A percentile compares a stretch with the other conserved stretches of the same genome.
These are phyloP conservation scores for Laupala kohalensis DNA, from an alignment of 1,140 invertebrate genomes.

Conservation along the genomic window DNA sequence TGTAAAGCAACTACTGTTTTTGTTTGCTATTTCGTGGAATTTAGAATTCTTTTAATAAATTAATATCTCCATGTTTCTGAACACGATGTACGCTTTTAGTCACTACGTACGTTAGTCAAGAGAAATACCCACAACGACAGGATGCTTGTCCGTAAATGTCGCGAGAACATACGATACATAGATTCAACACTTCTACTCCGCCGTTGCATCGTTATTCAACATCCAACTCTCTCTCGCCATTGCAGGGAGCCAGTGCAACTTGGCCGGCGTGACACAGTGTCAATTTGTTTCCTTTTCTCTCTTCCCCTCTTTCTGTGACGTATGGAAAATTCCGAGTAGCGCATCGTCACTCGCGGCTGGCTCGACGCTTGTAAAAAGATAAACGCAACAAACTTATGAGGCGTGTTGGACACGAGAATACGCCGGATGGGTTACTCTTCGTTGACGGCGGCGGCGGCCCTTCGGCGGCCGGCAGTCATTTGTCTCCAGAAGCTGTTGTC, in stretches of 20 bases:
- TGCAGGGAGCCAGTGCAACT: background rate
- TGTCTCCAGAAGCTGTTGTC: background rate
- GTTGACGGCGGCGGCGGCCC: no score
- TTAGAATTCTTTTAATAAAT: no score
- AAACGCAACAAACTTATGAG: background rate
- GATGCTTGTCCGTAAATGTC: no score
- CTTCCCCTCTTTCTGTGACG: background rate
- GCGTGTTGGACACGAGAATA: background rate
- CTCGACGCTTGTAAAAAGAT: background rate
- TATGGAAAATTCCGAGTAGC: background rate
- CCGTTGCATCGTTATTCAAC: background rate
- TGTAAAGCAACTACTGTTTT: no score
- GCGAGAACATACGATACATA: background rate
- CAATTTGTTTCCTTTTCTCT: background rate
- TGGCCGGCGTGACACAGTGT: background rate
- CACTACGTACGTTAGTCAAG: no score
- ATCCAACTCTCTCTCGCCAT: background rate
- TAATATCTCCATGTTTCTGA: no score
- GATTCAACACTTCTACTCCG: background rate
- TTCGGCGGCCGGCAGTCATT: background rate
- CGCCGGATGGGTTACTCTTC: background rate
- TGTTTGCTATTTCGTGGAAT: no score
- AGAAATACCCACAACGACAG: no score
- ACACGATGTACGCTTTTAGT: no score
- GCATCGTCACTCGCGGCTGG: background rate